phyloP scores from a whole-genome alignment of 2,888 invertebrate genomes.

The Macaria notata region DNA sequence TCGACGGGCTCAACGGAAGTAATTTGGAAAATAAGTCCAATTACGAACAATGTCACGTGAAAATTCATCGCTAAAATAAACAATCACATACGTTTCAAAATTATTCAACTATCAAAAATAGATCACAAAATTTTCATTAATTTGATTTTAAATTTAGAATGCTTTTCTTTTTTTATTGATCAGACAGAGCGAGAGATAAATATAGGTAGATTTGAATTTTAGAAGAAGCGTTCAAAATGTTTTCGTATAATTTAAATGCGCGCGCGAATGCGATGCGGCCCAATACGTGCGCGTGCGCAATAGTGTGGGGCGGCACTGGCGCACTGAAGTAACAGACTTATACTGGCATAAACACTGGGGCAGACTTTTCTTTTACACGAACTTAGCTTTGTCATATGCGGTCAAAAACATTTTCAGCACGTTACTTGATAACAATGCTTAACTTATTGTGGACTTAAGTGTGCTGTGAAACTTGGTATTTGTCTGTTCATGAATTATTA shows the following conservation, averaged over 20 bases:
- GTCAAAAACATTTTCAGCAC: constrained; percentile 42
- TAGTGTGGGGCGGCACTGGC: constrained; percentile 31
- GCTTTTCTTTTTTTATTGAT: background rate
- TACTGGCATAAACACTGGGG: background rate
- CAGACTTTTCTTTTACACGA: constrained; percentile 44
- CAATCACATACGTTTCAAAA: constrained; percentile 30
- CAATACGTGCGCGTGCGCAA: constrained; percentile 46
- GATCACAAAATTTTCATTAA: background rate
- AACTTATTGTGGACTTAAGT: too few relatives aligned
- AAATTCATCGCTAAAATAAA: constrained; percentile 48
- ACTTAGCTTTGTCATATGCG: constrained; percentile 38
- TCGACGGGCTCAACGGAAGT: constrained; percentile 63
- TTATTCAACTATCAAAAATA: background rate
- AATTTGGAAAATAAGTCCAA: constrained; percentile 65
- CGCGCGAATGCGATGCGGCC: constrained; percentile 16
- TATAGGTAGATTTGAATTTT: background rate
- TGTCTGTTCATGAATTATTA: too few relatives aligned
- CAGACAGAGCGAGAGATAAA: background rate
- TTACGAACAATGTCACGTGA: constrained; percentile 52
- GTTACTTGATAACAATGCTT: constrained; percentile 11
- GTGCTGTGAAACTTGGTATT: too few relatives aligned
- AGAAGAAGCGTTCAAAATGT: background rate
- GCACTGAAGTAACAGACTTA: constrained; percentile 9
- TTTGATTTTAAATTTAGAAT: background rate
- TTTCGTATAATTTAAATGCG: constrained; percentile 21